A percentile compares a stretch with the other conserved stretches of the same genome.
These are phyloP conservation scores for Petroica traversi DNA, from an alignment of 2,113 vertebrate species.

Conservation along the genomic window DNA sequence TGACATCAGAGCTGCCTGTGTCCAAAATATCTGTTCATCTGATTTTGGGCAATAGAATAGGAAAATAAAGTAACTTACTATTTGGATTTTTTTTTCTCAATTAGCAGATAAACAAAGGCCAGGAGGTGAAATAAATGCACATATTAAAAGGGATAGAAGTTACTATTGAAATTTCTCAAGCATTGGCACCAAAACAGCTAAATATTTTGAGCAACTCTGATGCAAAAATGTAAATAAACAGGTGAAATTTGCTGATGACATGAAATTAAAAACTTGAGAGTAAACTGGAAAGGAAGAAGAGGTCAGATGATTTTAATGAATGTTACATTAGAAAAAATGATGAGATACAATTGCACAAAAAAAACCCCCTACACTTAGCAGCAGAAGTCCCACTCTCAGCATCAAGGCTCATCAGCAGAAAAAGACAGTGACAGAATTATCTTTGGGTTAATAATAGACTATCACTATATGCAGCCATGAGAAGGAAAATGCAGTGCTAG, in stretches of 20 bases:
- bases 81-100: background rate
- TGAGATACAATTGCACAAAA: background rate
- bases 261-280: background rate
- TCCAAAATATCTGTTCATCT: background rate
- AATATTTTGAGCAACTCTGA: background rate
- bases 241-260: background rate
- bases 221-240: background rate
- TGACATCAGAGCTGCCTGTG: background rate
- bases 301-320: background rate
- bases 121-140: background rate
- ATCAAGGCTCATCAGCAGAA: background rate
- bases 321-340: background rate
- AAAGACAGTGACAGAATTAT: background rate
- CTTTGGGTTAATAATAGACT: background rate
- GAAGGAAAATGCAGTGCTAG: background rate
- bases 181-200: background rate
- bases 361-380: background rate
- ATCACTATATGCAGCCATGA: background rate
- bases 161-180: background rate
- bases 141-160: background rate
- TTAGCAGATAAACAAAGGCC: background rate
- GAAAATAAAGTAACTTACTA: background rate
- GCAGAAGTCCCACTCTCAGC: background rate
- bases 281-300: background rate
- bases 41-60: background rate